Conservation (phyloP, 2,888 invertebrate species). For the Drosophila paracracens region DNA sequence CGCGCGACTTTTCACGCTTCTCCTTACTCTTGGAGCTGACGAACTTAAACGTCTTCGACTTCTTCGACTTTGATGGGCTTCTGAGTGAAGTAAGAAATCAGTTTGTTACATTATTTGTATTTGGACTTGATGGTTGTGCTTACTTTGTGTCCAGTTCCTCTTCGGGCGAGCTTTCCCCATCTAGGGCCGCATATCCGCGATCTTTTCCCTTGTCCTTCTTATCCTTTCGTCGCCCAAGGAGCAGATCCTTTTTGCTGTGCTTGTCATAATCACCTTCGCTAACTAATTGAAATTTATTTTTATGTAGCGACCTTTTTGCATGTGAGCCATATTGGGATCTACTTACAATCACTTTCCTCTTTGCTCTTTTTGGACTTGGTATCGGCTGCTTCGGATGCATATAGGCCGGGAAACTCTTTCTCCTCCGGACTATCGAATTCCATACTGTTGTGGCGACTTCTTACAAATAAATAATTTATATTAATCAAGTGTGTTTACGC, state of each 20-base stretch:
- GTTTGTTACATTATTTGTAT: background rate
- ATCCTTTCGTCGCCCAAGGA: conserved; percentile 92
- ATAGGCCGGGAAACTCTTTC: conserved; percentile 95
- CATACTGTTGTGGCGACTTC: conserved; percentile 63
- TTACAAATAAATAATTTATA: conserved; percentile 38
- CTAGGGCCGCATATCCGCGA: conserved; percentile 95
- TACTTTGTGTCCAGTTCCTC: conserved; percentile 94
- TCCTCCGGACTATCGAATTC: conserved; percentile 91
- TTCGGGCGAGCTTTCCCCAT: conserved; percentile 95
- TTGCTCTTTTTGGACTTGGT: conserved; percentile 85
- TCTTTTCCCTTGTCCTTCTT: conserved; percentile 93
- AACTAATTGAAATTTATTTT: conserved; percentile 85
- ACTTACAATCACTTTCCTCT: conserved; percentile 94
- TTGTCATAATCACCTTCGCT: conserved; percentile 93
- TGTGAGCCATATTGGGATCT: conserved; percentile 15
- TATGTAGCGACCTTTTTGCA: conserved; percentile 5
- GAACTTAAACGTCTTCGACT: conserved; percentile 95
- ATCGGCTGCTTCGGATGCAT: conserved; percentile 90
- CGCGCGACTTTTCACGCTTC: conserved; percentile 91
- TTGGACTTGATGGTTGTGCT: conserved; percentile 10
- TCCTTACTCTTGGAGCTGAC: conserved; percentile 93
- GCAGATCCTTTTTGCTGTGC: conserved; percentile 91
- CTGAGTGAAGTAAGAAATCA: conserved; percentile 23
- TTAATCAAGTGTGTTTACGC: conserved; percentile 47
- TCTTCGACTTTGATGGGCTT: conserved; percentile 90